A percentile compares a stretch with the other conserved stretches of the same genome.
Conservation (phyloP, 2,113 vertebrate genomes). For the Oreochromis niloticus region DNA sequence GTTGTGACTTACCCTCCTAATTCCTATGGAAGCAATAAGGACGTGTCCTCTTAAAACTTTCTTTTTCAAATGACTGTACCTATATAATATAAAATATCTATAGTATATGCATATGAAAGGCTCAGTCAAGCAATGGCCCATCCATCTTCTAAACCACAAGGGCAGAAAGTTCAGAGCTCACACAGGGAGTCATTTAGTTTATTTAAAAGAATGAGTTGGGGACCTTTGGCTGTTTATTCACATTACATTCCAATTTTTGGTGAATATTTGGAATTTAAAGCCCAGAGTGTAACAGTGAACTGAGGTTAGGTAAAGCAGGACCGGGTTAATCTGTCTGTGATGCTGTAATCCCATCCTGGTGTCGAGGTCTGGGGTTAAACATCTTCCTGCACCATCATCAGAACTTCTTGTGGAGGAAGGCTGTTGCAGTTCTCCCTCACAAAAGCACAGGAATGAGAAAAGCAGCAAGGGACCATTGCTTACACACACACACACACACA, state of each 20-base stretch:
- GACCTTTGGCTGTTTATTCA: background rate
- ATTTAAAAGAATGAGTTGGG: background rate
- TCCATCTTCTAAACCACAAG: background rate
- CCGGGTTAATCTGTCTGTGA: background rate
- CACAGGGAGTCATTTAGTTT: background rate
- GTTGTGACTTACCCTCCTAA: background rate
- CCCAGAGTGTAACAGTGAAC: background rate
- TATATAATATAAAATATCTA: background rate
- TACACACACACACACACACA: background rate
- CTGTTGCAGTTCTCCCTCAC: background rate
- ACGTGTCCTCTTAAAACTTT: background rate
- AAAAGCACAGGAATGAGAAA: background rate
- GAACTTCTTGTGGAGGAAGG: background rate
- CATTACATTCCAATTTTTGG: background rate
- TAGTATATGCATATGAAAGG: background rate
- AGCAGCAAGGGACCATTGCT: background rate
- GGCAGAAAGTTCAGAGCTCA: background rate
- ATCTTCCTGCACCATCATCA: background rate
- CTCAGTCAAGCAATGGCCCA: background rate
- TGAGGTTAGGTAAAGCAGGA: background rate
- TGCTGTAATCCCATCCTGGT: background rate
- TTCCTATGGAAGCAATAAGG: background rate
- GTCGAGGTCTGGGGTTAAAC: background rate
- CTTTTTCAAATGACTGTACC: background rate
- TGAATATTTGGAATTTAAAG: background rate